Evolutionary conservation across 2,888 invertebrate species (phyloP), one percentile per base, ranked within the genome.

Genomic region (Spicauda simplicius): DNA sequence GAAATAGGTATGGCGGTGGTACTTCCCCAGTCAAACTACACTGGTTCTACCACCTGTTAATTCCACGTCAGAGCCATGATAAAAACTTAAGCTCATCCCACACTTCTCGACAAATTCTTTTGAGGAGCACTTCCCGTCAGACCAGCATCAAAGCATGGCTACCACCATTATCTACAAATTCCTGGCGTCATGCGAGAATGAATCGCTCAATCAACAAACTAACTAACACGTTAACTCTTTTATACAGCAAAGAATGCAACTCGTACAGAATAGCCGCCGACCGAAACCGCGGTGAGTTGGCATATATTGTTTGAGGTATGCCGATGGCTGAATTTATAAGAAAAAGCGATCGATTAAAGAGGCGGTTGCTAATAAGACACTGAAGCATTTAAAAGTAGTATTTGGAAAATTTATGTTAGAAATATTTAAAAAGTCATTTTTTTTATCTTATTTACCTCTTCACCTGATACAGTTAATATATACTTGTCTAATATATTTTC

Each of bases 141-240:
- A 25, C 25, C 50, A 56, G 37, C 61, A 19, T 52, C 61, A 50
- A 54, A 65, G 59, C 65, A 60, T 25, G 48, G 62, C 56, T 61
- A 67, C 62, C 60, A 59, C 70, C 70, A 73, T 74, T 76, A 71
- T 75, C 68, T 69, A 69, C 62, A 64, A 73, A 72, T 73, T 65
- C 73, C 71, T 70, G 70, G 61, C 74, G 76, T 81, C 77, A 82
- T 82, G 76, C 75, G 77, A 77, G 76, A 77, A 79, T 87, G 88
- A 88, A 88, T 88, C 84, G 85, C 80, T 86, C 83, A 88, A 88
- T 87, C 89, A 87, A 82, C 81, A 81, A 76, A 70, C 74, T 77
- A 76, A 70, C 74, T 77, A 82, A 83, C 84, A 81, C 83, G 79
- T 85, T 82, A 83, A 77, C 78, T 83, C 80, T 80, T 82, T 79